Conservation (phyloP, 2,113 vertebrate genomes). For the Leptobrachium leishanense region DNA sequence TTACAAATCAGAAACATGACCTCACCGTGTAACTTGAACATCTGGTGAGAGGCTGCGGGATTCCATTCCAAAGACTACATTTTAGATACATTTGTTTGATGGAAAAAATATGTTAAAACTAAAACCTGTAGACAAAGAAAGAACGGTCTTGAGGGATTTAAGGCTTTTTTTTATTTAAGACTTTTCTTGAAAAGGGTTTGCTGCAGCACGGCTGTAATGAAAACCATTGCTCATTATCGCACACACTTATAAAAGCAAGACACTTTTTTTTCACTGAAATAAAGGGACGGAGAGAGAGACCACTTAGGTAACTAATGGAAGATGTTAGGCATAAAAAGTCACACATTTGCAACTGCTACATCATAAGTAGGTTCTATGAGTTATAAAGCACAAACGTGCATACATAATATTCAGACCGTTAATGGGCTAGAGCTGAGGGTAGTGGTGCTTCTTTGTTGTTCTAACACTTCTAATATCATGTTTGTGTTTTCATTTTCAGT, state of each 20-base stretch:
- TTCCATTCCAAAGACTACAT: conserved; percentile 34
- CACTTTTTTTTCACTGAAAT: conserved; percentile 34
- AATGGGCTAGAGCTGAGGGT: background rate
- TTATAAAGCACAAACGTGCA: conserved; percentile 19
- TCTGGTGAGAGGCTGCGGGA: conserved; percentile 30
- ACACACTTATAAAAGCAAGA: conserved; percentile 39
- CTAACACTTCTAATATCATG: background rate
- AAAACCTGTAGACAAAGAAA: conserved; percentile 36
- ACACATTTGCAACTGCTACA: conserved; percentile 10
- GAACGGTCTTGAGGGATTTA: conserved; percentile 19
- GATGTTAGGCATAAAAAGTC: conserved; percentile 19
- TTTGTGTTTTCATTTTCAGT: too few relatives aligned
- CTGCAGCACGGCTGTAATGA: conserved; percentile 40
- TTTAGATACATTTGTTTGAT: conserved; percentile 44
- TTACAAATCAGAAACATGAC: conserved; percentile 39
- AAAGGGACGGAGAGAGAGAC: conserved; percentile 21
- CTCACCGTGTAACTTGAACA: conserved; percentile 36
- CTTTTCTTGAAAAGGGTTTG: conserved; percentile 39
- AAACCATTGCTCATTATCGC: conserved; percentile 49
- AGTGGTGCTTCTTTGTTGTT: background rate
- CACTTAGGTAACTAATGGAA: conserved; percentile 36
- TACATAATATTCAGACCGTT: conserved; percentile 2
- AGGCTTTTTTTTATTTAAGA: conserved; percentile 39
- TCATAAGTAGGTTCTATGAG: background rate
- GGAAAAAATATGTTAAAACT: conserved; percentile 45